Conservation (phyloP, 2,888 invertebrate genomes). For the Carterocephalus palaemon region DNA sequence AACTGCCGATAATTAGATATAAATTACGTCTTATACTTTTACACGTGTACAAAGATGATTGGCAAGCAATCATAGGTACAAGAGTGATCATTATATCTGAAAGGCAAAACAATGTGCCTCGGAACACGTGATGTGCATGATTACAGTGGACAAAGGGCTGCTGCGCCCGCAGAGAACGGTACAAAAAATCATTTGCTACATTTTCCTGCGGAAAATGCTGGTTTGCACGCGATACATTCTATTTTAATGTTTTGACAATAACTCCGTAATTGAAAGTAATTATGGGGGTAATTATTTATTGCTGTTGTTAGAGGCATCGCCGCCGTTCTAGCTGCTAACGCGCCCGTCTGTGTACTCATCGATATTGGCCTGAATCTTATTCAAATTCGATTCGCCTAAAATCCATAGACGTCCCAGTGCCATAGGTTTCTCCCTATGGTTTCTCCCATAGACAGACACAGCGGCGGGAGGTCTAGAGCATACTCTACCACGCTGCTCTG, state of each 20-base stretch:
- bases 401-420: too few species aligned
- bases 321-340: too few species aligned
- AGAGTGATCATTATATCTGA: conserved; percentile 52
- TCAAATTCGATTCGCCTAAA: too few species aligned
- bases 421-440: neutral
- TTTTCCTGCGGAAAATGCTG: conserved; percentile 61
- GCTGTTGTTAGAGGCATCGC: conserved; percentile 39
- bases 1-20: too few species aligned
- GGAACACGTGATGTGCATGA: conserved; percentile 65
- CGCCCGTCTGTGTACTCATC: too few species aligned
- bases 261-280: conserved; percentile 65
- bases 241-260: conserved; percentile 74
- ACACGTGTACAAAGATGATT: conserved; percentile 58
- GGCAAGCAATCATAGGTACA: conserved; percentile 58
- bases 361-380: too few species aligned
- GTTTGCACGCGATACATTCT: conserved; percentile 71
- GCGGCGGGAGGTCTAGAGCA: too few species aligned
- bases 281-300: conserved; percentile 51
- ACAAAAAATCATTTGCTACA: conserved; percentile 63
- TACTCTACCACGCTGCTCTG: too few species aligned
- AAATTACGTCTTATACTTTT: conserved; percentile 9
- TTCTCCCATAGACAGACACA: too few species aligned
- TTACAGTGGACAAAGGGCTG: conserved; percentile 55
- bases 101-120: conserved; percentile 53
- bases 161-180: conserved; percentile 30